These are phyloP conservation scores for Neotoma lepida DNA, from an alignment of 2,113 vertebrate species.

Conservation along the genomic window DNA sequence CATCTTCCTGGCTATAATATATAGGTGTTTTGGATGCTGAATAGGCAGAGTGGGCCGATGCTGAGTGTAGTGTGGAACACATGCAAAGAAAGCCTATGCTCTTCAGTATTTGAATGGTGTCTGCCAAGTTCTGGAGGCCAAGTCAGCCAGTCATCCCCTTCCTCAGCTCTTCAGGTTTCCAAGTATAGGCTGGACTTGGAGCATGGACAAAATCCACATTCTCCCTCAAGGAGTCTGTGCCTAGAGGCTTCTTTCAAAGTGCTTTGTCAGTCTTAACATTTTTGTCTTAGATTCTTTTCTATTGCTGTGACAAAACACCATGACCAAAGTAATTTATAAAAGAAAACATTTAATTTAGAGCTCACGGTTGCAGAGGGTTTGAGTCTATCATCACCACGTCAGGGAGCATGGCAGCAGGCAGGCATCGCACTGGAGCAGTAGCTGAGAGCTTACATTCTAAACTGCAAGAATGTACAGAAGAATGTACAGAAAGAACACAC, in stretches of 20 bases:
- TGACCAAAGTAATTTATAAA: not conserved
- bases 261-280: not conserved
- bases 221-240: not conserved
- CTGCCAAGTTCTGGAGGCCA: not conserved
- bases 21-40: not conserved
- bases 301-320: not conserved
- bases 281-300: not conserved
- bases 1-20: not conserved
- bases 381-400: not conserved
- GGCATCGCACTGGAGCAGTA: not conserved
- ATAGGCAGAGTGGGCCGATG: not conserved
- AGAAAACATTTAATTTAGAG: not conserved
- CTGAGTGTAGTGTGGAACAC: not conserved
- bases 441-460: not conserved
- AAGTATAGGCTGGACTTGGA: not conserved
- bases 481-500: not conserved
- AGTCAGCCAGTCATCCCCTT: not conserved
- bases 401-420: not conserved
- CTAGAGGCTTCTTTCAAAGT: constrained; percentile 68
- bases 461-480: too few species aligned
- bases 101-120: not conserved
- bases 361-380: not conserved
- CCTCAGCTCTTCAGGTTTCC: not conserved
- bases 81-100: fast-evolving
- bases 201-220: not conserved